A percentile compares a stretch with the other conserved stretches of the same genome.
Evolutionary conservation across 2,113 vertebrate genomes (phyloP).

Genomic region (Microtus montanus): DNA sequence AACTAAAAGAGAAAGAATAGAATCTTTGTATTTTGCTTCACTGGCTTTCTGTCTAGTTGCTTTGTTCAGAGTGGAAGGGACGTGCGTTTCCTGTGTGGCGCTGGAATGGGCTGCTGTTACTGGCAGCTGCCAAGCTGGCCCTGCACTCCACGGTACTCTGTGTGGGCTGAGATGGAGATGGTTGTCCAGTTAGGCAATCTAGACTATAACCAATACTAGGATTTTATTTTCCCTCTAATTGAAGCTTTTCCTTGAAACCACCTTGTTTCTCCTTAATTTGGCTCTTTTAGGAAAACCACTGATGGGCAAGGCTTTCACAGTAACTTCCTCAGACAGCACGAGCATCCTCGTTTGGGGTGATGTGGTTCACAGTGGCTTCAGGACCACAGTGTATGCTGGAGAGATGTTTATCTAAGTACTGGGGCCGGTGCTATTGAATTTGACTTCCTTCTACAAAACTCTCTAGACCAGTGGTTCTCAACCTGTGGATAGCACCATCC

Average conservation of each 20-base stretch:
- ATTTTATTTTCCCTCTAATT: constrained; percentile 65
- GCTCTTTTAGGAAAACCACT: constrained; percentile 53
- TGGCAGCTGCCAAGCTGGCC: not conserved
- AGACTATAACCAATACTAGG: constrained; percentile 67
- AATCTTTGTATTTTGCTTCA: constrained; percentile 7
- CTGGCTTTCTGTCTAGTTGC: constrained; percentile 43
- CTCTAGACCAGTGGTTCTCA: not conserved
- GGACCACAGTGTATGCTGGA: not conserved
- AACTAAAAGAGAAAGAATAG: too few species aligned
- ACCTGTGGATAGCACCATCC: not conserved
- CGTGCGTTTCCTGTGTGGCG: not conserved
- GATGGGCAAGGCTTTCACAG: constrained; percentile 22
- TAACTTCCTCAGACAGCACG: constrained; percentile 13
- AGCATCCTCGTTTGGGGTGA: not conserved
- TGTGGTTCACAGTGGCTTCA: not conserved
- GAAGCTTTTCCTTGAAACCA: constrained; percentile 67
- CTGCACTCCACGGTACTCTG: constrained; percentile 18
- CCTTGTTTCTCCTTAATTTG: constrained; percentile 42
- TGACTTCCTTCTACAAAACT: not conserved
- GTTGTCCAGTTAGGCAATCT: constrained; percentile 37
- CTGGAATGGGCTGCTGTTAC: not conserved
- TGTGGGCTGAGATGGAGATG: not conserved
- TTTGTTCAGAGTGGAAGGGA: constrained; percentile 20
- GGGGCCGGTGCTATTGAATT: not conserved
- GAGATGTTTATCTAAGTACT: constrained; percentile 22